Base-by-base conservation (phyloP, 2,888 invertebrate genomes). In the Pollenia labialis region DNA sequence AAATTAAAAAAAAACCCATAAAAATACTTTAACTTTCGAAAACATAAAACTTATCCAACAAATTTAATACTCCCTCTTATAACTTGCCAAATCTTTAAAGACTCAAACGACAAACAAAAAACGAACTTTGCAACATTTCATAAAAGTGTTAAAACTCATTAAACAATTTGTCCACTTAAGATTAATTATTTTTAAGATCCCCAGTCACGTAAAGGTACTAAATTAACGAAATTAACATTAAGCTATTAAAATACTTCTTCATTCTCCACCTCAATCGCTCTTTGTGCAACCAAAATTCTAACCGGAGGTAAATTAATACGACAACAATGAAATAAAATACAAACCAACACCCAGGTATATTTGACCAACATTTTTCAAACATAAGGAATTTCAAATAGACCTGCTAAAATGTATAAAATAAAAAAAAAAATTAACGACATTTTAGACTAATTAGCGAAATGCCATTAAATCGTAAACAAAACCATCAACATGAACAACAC, bases 391-490 rank as follows among this genome's bases (percentile, higher is more conserved):
- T 40, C 12, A 42, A 69, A 62, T 62, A 54, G 11, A 32, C 46
- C 54, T 32, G 12, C 44, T 48, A 12, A 18, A 56, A 56, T 48
- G 42, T 54, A 16, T 54, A 52, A 44, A 62, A 50, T 4, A 18
- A 71, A 52, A 50, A 69, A 69, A 10, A 50, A 52, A 44, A 11
- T 64, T 76, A 81, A 66, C 46, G 80, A 66, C 83, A 64, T 75
- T 82, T 72, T 75, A 82, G 62, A 83, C 82, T 82, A 86, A 86
- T 86, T 86, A 86, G 79, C 52, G 75, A 56, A 86, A 75, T 64
- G 1, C 79, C 79, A 86, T 86, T 86, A 86, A 86, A 86, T 66
- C 76, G 86, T 76, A 83, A 86, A 69, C 82, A 71, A 86, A 86
- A 66, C 83, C 85, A 64, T 66, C 52, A 64, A 60, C 42, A 66